These are phyloP conservation scores for Plagiodera versicolora DNA, from an alignment of 2,888 invertebrate species.

Conservation along the genomic window DNA sequence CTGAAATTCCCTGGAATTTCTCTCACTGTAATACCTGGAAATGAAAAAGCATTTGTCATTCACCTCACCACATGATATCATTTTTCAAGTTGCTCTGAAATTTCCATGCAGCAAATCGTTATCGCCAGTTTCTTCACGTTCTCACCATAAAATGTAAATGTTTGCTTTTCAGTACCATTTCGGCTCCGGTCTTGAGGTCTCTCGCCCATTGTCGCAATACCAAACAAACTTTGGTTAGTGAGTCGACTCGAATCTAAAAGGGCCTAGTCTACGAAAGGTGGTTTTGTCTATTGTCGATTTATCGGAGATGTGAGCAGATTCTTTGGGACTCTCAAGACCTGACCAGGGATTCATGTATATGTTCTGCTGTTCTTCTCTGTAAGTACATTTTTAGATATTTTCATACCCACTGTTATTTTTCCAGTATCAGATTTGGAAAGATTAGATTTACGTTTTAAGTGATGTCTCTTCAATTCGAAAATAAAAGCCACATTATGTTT, in stretches of 20 bases:
- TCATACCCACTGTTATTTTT: too few relatives aligned
- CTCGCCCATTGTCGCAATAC: not conserved
- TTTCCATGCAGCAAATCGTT: slow-evolving; percentile 7
- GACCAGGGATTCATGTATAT: slow-evolving; percentile 9
- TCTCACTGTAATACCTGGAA: too few relatives aligned
- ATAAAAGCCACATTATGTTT: too few relatives aligned
- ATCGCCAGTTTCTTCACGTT: not conserved
- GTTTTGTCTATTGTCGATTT: not conserved
- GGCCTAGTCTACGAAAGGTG: not conserved
- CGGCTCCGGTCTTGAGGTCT: not conserved
- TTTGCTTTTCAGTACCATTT: slow-evolving; percentile 11
- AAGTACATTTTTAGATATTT: too few relatives aligned
- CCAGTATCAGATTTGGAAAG: too few relatives aligned
- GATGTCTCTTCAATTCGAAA: too few relatives aligned
- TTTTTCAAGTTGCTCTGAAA: slow-evolving; percentile 10
- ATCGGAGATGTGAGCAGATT: slow-evolving; percentile 14
- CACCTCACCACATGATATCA: not conserved
- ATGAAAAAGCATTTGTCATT: too few relatives aligned
- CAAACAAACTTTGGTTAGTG: too few relatives aligned
- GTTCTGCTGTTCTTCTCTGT: slow-evolving; percentile 25
- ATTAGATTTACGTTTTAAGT: too few relatives aligned
- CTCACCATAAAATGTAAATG: slow-evolving; percentile 18
- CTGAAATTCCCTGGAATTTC: too few relatives aligned
- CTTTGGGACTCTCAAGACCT: not conserved
- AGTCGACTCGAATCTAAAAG: too few relatives aligned